Base-by-base conservation (phyloP, 2,113 vertebrate genomes). In the Mirounga angustirostris region DNA sequence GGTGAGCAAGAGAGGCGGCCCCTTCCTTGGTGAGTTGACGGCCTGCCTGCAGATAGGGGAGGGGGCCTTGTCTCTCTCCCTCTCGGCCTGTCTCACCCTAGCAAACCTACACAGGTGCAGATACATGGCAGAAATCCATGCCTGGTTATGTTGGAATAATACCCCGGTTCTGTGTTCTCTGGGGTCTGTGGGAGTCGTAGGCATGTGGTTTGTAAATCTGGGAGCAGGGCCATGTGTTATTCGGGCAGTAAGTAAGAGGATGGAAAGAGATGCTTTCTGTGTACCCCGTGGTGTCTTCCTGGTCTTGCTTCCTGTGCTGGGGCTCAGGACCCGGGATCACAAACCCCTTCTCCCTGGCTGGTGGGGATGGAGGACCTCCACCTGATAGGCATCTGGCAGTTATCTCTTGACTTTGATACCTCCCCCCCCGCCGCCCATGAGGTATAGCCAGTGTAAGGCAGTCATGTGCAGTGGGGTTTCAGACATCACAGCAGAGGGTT, bases 81-180 rank as follows among this genome's bases (percentile, higher is more conserved):
- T 7, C 6, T 10, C 9, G n/a, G 28, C 40, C 63, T 56, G 21
- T 69, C 24, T 69, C 2, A 1, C 52, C 69, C n/a, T 30, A 16
- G 28, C 30, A 73, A 40, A 36, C n/a, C 58, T 28, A 8, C 4
- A 0, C 1, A 7, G 5, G 15, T 28, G 4, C 58, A 36, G 1
- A 26, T 33, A 46, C 7, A 16, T 11, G 4, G 28, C 16, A 15
- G 65, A 54, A 26, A 14, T 26, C 30, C 1, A 0, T 28, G 54
- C 65, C 40, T 14, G 8, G 19, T 24, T 6, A 3, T 21, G 24
- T 40, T 61, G 36, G 40, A 54, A 33, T 26, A 21, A 18, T 13
- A 22, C 12, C 59, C 30, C 50, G 33, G 54, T 6, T 63, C 46
- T 65, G n/a, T 28, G 12, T 33, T 33, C 24, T 6, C 10, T 1